phyloP scores from a whole-genome alignment of 2,113 vertebrate genomes.

The Gymnobelideus leadbeateri region DNA sequence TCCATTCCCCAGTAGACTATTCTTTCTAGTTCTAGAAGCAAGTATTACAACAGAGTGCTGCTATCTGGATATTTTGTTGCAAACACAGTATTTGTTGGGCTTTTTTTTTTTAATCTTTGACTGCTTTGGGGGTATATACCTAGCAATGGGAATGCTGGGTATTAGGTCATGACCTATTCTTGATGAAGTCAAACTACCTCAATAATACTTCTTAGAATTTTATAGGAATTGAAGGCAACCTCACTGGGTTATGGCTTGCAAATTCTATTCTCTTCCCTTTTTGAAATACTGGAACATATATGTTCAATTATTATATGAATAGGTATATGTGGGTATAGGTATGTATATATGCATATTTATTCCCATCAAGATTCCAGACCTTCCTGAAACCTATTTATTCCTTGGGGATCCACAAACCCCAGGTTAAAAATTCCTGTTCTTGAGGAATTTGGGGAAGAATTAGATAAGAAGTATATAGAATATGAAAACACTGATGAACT shows the following conservation, averaged over 20 bases:
- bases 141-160: slow-evolving; percentile 31
- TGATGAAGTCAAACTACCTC: slow-evolving; percentile 47
- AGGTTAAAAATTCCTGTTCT: not conserved
- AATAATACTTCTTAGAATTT: not conserved
- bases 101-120: not conserved
- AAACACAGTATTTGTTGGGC: not conserved
- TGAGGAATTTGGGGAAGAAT: not conserved
- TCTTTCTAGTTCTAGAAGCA: slow-evolving; percentile 23
- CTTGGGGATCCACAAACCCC: not conserved
- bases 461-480: not conserved
- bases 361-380: not conserved
- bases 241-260: not conserved
- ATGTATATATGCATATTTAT: not conserved
- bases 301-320: no score
- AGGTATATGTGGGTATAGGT: no score
- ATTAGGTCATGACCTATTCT: not conserved
- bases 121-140: slow-evolving; percentile 10
- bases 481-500: not conserved
- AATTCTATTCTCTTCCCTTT: not conserved
- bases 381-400: not conserved
- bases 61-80: not conserved
- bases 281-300: no score
- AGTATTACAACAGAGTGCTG: slow-evolving; percentile 22
- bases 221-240: not conserved
- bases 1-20: no score